Percentiles rank a stretch among this genome's conserved stretches.
These are phyloP conservation scores for Corvus hawaiiensis DNA, from an alignment of 2,113 vertebrate genomes.

Conservation along the genomic window DNA sequence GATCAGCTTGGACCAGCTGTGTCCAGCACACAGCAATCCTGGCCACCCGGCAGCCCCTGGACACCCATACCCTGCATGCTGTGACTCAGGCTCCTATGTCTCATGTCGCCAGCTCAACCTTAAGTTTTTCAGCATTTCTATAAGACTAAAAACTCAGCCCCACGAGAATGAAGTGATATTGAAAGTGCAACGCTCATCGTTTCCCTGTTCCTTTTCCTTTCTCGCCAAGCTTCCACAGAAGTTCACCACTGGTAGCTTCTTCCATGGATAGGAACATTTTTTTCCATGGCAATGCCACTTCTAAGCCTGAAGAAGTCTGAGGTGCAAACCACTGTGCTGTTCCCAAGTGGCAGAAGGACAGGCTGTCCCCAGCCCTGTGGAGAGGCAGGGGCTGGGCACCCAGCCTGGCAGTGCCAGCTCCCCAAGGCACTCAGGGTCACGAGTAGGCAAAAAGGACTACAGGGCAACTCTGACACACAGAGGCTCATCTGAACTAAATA, in stretches of 20 bases:
- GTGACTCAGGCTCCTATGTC: neutral
- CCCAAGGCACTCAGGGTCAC: neutral
- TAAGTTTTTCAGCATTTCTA: rapidly evolving
- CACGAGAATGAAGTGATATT: rapidly evolving
- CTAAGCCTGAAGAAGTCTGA: neutral
- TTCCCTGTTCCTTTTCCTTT: neutral
- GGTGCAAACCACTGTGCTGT: rapidly evolving
- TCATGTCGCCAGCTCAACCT: neutral
- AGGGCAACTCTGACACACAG: neutral
- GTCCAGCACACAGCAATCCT: neutral
- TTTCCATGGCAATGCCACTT: rapidly evolving
- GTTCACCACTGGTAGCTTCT: neutral
- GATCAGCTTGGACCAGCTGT: neutral
- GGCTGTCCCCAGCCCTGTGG: neutral
- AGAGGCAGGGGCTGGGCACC: neutral
- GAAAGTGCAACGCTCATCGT: rapidly evolving
- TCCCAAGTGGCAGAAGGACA: neutral
- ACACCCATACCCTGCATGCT: rapidly evolving
- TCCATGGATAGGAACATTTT: rapidly evolving
- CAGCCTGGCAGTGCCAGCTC: neutral
- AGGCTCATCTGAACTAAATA: neutral
- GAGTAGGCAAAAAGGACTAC: neutral
- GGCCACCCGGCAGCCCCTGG: neutral
- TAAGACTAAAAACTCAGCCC: neutral
- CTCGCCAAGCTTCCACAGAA: neutral